Conservation (phyloP, 2,113 vertebrate genomes). For the Pycnonotus jocosus region DNA sequence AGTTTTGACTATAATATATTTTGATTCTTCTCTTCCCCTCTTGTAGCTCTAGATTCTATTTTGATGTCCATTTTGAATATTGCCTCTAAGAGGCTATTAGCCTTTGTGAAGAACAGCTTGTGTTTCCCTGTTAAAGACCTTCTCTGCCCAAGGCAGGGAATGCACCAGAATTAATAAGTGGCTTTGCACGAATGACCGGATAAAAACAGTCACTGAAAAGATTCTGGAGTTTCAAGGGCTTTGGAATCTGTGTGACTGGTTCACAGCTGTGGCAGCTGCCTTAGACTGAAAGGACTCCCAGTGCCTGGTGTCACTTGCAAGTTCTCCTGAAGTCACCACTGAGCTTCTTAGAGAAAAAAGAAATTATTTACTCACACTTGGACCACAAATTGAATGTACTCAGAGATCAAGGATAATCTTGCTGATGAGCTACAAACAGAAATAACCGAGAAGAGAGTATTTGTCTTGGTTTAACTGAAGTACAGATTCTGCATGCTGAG, state of each 20-base stretch:
- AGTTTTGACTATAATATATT: neutral
- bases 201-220: neutral
- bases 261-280: neutral
- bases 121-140: neutral
- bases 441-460: neutral
- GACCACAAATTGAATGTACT: neutral
- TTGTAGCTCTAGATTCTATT: neutral
- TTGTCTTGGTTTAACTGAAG: neutral
- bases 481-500: neutral
- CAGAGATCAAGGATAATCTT: neutral
- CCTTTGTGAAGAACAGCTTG: conserved; percentile 4
- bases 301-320: neutral
- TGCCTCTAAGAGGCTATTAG: neutral
- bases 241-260: neutral
- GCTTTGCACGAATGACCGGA: neutral
- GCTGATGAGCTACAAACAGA: neutral
- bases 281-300: neutral
- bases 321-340: neutral
- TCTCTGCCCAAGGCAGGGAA: neutral
- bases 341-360: neutral
- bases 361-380: neutral
- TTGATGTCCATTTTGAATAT: neutral
- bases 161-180: neutral
- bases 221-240: neutral
- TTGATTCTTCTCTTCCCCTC: neutral